phyloP scores from a whole-genome alignment of 2,113 vertebrate species.

The Planiliza haematocheilus region DNA sequence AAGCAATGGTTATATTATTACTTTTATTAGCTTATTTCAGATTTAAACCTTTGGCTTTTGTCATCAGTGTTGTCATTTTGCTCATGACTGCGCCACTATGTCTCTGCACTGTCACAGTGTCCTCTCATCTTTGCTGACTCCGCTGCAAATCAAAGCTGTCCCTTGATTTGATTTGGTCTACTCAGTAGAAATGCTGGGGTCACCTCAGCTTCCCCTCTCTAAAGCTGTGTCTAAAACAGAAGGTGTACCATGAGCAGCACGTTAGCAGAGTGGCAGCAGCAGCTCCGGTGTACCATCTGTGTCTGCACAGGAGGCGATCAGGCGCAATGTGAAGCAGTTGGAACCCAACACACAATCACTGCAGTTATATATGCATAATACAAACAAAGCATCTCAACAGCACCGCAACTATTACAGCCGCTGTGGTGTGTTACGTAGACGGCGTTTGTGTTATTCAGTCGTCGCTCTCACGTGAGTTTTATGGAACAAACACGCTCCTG shows the following conservation, averaged over 20 bases:
- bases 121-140: slow-evolving; percentile 68
- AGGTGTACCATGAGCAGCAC: neutral
- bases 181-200: slow-evolving; percentile 54
- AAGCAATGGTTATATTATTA: no score
- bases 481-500: neutral
- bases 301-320: neutral
- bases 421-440: neutral
- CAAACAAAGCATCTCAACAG: no score
- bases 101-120: slow-evolving; percentile 31
- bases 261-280: neutral
- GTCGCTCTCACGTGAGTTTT: neutral
- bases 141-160: slow-evolving; percentile 42
- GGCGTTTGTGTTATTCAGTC: neutral
- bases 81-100: slow-evolving; percentile 10
- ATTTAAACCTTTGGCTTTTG: neutral
- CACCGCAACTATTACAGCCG: neutral
- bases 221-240: neutral
- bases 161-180: slow-evolving; percentile 64
- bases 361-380: neutral
- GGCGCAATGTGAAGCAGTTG: no score
- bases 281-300: neutral
- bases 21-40: neutral
- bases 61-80: slow-evolving; percentile 10
- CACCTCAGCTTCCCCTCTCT: slow-evolving; percentile 31
- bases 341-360: neutral